Evolutionary conservation across 1,140 invertebrate species (phyloP).

Genomic region (Anastatus disparis): DNA sequence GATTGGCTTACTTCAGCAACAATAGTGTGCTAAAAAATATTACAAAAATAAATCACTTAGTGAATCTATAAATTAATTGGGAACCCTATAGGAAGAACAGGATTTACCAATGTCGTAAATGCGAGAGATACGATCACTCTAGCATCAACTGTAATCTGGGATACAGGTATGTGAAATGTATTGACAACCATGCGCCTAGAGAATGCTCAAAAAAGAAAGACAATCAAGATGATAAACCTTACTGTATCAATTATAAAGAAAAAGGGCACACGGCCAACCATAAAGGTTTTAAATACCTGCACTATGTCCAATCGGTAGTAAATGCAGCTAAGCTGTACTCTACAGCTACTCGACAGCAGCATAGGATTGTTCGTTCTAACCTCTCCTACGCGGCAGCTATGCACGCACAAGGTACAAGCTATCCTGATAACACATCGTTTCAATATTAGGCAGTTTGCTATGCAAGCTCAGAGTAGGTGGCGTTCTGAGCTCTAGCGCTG

Average conservation of each 20-base stretch:
- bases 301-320: not conserved
- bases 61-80: slow-evolving; percentile 12
- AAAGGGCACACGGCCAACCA: slow-evolving; percentile 42
- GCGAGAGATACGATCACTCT: slow-evolving; percentile 21
- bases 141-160: slow-evolving; percentile 11
- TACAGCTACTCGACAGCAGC: no score
- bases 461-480: no score
- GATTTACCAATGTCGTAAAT: slow-evolving; percentile 28
- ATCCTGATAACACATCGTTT: no score
- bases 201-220: not conserved
- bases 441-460: no score
- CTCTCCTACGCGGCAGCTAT: no score
- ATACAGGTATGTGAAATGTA: slow-evolving; percentile 40
- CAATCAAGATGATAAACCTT: slow-evolving; percentile 6
- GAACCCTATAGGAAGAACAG: slow-evolving; percentile 11
- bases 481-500: no score
- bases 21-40: not conserved
- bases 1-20: not conserved
- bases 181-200: not conserved
- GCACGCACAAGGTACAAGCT: no score
- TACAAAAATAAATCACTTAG: not conserved
- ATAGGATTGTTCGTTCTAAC: no score
- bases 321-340: no score
- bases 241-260: slow-evolving; percentile 39
- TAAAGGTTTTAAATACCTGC: slow-evolving; percentile 27